Base-by-base conservation (phyloP, 2,888 invertebrate genomes). In the Lasioglossum zephyrum region DNA sequence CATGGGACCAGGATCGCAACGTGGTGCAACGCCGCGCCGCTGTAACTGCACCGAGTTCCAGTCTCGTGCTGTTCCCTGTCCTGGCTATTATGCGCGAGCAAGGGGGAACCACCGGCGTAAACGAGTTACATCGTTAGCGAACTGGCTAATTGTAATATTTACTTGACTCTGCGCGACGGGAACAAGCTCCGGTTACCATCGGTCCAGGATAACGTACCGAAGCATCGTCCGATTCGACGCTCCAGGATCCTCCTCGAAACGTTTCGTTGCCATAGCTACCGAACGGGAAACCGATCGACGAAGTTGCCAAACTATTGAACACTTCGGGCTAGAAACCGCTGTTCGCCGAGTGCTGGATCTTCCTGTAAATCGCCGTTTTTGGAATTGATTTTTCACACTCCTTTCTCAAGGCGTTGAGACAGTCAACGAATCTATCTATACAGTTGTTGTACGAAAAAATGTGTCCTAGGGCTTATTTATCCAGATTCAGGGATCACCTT, bases 111-210 rank as follows among this genome's bases (percentile, higher is more conserved):
- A 77, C 81, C 79, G 60, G 22, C 72, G 91, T 90, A 90, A 90
- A 89, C 89, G 91, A 90, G 89, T 90, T 90, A 89, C 89, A 77
- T 90, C 89, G 91, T 90, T 90, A 87, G 83, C 89, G 87, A 89
- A 84, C 82, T 79, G 79, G 82, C 82, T 86, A 85, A 90, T 89
- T 90, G 88, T 90, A 90, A 90, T 90, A 90, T 90, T 90, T 90
- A 90, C 84, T 84, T 85, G 78, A 73, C 66, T 26, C 79, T 13
- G 77, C 31, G 53, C 75, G 53, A 72, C 69, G 22, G 69, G 74
- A 41, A 31, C 73, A 26, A 72, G 31, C 63, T 53, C 57, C 22
- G 49, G 73, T 76, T 74, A 80, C 73, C 57, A 13, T 8, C 16
- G 26, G 66, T 66, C 22, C 69, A 13, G 69, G 79, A 47, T 77